Evolutionary conservation across 2,113 vertebrate species (phyloP).

Genomic region (Bagarius yarrelli): DNA sequence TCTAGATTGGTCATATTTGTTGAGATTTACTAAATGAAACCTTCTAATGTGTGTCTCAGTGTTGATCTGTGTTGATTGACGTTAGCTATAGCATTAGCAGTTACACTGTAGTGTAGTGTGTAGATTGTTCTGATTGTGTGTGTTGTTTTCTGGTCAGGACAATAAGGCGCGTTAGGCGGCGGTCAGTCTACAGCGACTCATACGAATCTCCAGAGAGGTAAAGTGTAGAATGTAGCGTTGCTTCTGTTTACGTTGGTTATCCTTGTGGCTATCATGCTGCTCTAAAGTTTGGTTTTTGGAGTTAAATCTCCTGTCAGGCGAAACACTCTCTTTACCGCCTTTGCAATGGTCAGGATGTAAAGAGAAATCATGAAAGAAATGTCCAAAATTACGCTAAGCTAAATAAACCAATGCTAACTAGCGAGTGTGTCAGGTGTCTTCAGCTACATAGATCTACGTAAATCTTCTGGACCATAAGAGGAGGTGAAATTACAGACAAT

Average conservation of each 20-base stretch:
- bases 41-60: background rate
- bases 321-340: too few species aligned
- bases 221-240: slow-evolving; percentile 1
- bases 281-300: background rate
- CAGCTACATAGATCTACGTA: background rate
- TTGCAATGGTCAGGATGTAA: too few species aligned
- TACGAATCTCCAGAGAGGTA: slow-evolving; percentile 80
- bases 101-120: background rate
- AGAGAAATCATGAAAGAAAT: too few species aligned
- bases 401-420: background rate
- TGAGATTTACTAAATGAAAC: background rate
- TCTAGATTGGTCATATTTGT: background rate
- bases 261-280: background rate
- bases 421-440: background rate
- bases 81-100: background rate
- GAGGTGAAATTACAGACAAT: too few species aligned
- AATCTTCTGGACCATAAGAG: background rate
- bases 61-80: too few species aligned
- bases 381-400: background rate
- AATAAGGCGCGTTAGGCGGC: slow-evolving; percentile 74
- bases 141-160: slow-evolving; percentile 71
- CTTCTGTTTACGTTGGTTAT: background rate
- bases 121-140: slow-evolving; percentile 26
- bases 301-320: too few species aligned
- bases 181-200: slow-evolving; percentile 74